A percentile compares a stretch with the other conserved stretches of the same genome.
These are phyloP conservation scores for Chrysolophus pictus DNA, from an alignment of 2,797 vertebrate species.

Conservation along the genomic window DNA sequence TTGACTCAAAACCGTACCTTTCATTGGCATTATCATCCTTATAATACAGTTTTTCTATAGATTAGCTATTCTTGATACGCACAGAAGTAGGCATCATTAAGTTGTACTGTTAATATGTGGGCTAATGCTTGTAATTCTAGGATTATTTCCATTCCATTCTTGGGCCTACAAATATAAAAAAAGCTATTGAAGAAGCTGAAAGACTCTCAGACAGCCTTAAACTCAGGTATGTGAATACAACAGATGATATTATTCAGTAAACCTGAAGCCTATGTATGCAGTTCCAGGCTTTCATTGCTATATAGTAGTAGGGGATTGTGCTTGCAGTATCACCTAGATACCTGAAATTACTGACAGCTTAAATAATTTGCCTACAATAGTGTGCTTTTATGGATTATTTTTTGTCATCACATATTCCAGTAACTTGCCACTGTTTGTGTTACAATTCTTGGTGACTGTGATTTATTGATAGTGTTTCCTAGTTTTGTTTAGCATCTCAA, in stretches of 20 bases:
- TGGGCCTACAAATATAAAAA: constrained; percentile 91
- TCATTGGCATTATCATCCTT: neutral
- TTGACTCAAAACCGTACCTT: neutral
- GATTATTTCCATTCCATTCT: constrained; percentile 92
- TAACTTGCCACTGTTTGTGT: neutral
- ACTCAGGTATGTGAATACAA: constrained; percentile 84
- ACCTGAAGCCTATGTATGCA: neutral
- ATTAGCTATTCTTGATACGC: neutral
- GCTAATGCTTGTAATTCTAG: constrained; percentile 76
- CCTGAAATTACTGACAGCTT: neutral
- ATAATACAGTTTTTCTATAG: neutral
- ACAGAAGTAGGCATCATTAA: neutral
- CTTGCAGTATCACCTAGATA: neutral
- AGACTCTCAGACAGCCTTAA: constrained; percentile 97
- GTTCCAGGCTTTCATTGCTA: neutral
- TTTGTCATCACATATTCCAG: neutral
- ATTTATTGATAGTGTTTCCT: neutral
- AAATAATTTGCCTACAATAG: neutral
- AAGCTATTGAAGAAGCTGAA: constrained; percentile 97
- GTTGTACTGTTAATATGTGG: neutral
- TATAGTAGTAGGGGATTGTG: neutral
- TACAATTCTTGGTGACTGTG: neutral
- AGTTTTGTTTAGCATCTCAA: neutral
- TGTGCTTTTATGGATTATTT: neutral
- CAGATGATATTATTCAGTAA: neutral